phyloP scores from a whole-genome alignment of 2,888 invertebrate species.

The Punctoribates punctum region DNA sequence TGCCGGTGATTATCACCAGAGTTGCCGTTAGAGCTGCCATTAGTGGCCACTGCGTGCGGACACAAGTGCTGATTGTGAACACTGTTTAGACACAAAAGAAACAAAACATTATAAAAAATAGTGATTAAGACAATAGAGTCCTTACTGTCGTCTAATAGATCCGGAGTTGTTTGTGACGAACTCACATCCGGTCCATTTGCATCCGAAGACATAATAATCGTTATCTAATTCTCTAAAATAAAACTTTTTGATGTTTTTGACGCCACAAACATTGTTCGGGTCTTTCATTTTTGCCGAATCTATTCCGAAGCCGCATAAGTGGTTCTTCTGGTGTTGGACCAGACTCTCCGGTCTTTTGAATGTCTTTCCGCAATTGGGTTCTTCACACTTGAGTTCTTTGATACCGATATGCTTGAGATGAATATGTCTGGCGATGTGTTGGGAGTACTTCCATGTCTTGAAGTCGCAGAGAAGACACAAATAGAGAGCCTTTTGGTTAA shows the following conservation, averaged over 20 bases:
- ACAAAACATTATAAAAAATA: not conserved
- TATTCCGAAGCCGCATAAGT: constrained; percentile 42
- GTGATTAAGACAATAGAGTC: not conserved
- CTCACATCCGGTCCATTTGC: constrained; percentile 38
- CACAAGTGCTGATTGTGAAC: constrained; percentile 41
- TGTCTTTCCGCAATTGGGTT: constrained; percentile 34
- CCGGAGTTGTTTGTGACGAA: constrained; percentile 42
- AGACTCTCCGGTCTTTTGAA: constrained; percentile 41
- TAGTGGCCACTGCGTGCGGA: constrained; percentile 31
- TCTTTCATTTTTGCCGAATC: constrained; percentile 38
- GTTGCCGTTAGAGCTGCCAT: constrained; percentile 4
- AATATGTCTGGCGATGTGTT: constrained; percentile 41
- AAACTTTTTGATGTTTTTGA: constrained; percentile 35
- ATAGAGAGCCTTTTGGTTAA: constrained; percentile 32
- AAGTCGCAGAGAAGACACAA: constrained; percentile 36
- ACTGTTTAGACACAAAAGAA: not conserved
- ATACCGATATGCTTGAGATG: constrained; percentile 41
- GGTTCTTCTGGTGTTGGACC: constrained; percentile 42
- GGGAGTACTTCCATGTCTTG: constrained; percentile 42
- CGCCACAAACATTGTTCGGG: constrained; percentile 38
- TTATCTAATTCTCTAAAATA: constrained; percentile 33
- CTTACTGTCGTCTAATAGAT: constrained; percentile 31
- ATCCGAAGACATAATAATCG: constrained; percentile 39
- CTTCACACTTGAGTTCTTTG: constrained; percentile 26
- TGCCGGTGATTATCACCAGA: not conserved